Base-by-base conservation (phyloP, 1,140 invertebrate species). In the Drosophila watanabei region DNA sequence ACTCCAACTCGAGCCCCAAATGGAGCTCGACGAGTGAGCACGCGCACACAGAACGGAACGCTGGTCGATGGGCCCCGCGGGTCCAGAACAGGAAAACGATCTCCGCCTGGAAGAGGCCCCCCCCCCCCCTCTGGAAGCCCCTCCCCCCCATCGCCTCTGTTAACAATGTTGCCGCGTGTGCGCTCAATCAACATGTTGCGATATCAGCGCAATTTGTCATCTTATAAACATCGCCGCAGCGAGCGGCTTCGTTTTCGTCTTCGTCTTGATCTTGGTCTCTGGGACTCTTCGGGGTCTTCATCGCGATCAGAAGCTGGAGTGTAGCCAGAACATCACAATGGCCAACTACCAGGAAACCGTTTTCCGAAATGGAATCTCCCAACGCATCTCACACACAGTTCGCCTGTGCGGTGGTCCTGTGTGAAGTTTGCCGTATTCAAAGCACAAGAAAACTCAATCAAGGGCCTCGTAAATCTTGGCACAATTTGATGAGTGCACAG, bases 191-290 rank as follows among this genome's bases (percentile, higher is more conserved):
- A 89, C 85, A 89, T 89, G 85, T 90, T 89, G 86, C 82, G 79
- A 89, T 89, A 89, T 89, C 86, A 89, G 86, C 82, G 79, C 86
- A 89, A 89, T 89, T 89, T 89, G 86, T 89, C 86, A 89, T 90
- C 75, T 83, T 80, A 89, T 89, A 89, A 89, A 90, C 86, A 82
- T 56, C 54, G 54, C 33, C 54, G 75, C 81, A 69, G 81, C 62
- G 61, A 75, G 73, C 66, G 75, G 68, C 70, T 61, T 73, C 68
- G 52, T 56, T 20, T 56, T 56, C 54, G 54, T 39, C 52, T 56
- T 35, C 13, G 18, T 56, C 54, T 39, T 56, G 52, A 16, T 37
- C 52, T 37, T 11, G 52, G 33, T 9, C 51, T 45, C 43, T 20
- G 49, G 51, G 35, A 5, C 32, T 48, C 59, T 33, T 41, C 24